These are phyloP conservation scores for Chrysomela aeneicollis DNA, from an alignment of 2,888 invertebrate genomes.

Conservation along the genomic window DNA sequence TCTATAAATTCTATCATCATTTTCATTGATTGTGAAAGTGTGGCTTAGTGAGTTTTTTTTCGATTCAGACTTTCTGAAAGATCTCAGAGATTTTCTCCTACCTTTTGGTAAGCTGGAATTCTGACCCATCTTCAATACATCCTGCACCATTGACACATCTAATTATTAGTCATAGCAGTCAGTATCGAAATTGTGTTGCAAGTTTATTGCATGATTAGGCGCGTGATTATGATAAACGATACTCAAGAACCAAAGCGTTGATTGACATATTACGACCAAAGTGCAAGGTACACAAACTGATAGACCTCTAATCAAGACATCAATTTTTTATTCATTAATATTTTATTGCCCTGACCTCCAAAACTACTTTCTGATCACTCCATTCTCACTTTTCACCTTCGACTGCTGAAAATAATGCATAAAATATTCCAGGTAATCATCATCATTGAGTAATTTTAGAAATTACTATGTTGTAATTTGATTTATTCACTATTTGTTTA, in stretches of 20 bases:
- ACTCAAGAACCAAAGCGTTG: too few species aligned
- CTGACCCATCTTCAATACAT: slow-evolving; percentile 56
- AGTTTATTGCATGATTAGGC: neutral
- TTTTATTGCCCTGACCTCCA: slow-evolving; percentile 13
- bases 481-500: neutral
- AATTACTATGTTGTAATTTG: slow-evolving; percentile 4
- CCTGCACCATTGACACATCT: slow-evolving; percentile 33
- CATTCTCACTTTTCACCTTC: slow-evolving; percentile 7
- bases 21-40: slow-evolving; percentile 63
- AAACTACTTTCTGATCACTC: slow-evolving; percentile 9
- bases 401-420: slow-evolving; percentile 10
- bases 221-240: slow-evolving; percentile 14
- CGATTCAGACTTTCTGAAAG: slow-evolving; percentile 56
- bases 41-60: slow-evolving; percentile 62
- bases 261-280: neutral
- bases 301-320: neutral
- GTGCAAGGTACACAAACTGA: slow-evolving; percentile 12
- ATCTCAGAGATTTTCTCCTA: slow-evolving; percentile 58
- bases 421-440: slow-evolving; percentile 13
- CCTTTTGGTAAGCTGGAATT: slow-evolving; percentile 56
- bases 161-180: slow-evolving; percentile 5
- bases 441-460: slow-evolving; percentile 5
- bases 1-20: slow-evolving; percentile 60
- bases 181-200: too few species aligned
- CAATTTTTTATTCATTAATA: neutral